phyloP scores from a whole-genome alignment of 2,888 invertebrate species.

The Drosophila kuntzei region DNA sequence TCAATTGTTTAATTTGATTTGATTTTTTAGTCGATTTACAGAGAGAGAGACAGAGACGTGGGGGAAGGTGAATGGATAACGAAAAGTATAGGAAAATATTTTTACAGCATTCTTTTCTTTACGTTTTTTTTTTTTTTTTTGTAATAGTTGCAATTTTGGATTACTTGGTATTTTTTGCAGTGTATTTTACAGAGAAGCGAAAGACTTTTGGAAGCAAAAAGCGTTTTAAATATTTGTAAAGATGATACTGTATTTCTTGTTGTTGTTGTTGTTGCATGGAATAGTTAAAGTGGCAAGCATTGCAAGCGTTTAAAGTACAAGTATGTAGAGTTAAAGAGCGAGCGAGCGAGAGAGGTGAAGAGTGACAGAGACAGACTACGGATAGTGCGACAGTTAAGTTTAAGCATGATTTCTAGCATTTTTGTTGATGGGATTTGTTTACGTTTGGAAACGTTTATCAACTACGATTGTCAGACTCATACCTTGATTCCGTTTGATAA shows the following conservation, averaged over 20 bases:
- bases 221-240: slow-evolving; percentile 33
- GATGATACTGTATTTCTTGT: slow-evolving; percentile 31
- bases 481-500: slow-evolving; percentile 80
- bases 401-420: slow-evolving; percentile 76
- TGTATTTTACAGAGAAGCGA: slow-evolving; percentile 51
- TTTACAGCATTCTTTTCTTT: slow-evolving; percentile 66
- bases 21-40: slow-evolving; percentile 46
- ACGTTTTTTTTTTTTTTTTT: slow-evolving; percentile 16
- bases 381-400: slow-evolving; percentile 71
- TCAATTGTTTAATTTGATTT: slow-evolving; percentile 46
- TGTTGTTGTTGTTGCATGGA: slow-evolving; percentile 55
- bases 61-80: slow-evolving; percentile 78
- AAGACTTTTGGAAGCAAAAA: slow-evolving; percentile 57
- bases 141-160: slow-evolving; percentile 25
- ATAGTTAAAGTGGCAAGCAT: slow-evolving; percentile 43
- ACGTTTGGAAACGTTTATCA: background rate
- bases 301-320: slow-evolving; percentile 46
- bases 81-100: slow-evolving; percentile 76
- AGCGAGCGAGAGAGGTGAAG: slow-evolving; percentile 17
- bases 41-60: slow-evolving; percentile 47
- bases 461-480: slow-evolving; percentile 41
- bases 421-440: slow-evolving; percentile 34
- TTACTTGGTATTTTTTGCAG: slow-evolving; percentile 32
- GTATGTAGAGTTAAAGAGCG: slow-evolving; percentile 17
- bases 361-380: slow-evolving; percentile 51